Conservation (phyloP, 2,797 vertebrate species). For the Hydrocynus forskahlii region DNA sequence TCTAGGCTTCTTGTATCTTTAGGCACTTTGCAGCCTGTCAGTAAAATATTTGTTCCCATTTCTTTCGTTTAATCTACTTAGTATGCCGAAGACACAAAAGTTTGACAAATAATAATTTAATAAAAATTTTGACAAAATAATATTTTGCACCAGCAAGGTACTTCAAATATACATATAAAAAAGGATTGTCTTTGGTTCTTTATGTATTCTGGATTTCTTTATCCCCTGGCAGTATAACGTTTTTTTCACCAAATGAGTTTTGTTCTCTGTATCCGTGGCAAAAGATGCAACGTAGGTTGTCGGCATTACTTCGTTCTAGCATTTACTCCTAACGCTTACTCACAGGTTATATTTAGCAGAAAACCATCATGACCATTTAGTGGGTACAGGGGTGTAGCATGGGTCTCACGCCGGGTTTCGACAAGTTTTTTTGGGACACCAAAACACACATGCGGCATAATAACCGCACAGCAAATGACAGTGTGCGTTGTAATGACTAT, state of each 20-base stretch:
- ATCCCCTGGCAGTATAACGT: not conserved
- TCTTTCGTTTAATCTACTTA: no score
- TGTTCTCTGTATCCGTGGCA: not conserved
- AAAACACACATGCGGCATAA: slow-evolving; percentile 36
- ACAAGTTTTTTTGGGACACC: slow-evolving; percentile 32
- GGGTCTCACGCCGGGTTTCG: not conserved
- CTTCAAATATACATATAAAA: no score
- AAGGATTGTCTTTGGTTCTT: not conserved
- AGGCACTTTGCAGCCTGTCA: no score
- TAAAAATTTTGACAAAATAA: no score
- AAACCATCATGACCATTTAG: not conserved
- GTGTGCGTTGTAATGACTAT: slow-evolving; percentile 41
- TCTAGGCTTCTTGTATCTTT: no score
- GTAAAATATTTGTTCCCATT: no score
- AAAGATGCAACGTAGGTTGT: not conserved
- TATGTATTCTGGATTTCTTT: not conserved
- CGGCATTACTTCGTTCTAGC: not conserved
- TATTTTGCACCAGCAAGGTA: no score
- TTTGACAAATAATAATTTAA: no score
- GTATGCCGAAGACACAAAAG: no score
- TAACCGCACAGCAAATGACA: slow-evolving; percentile 40
- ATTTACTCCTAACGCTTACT: not conserved
- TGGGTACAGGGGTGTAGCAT: not conserved
- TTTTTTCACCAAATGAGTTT: not conserved
- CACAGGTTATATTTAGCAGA: not conserved